Evolutionary conservation across 2,888 invertebrate species (phyloP), one percentile per base, ranked within the genome.

Genomic region (Rhagophthalmus giganteus): DNA sequence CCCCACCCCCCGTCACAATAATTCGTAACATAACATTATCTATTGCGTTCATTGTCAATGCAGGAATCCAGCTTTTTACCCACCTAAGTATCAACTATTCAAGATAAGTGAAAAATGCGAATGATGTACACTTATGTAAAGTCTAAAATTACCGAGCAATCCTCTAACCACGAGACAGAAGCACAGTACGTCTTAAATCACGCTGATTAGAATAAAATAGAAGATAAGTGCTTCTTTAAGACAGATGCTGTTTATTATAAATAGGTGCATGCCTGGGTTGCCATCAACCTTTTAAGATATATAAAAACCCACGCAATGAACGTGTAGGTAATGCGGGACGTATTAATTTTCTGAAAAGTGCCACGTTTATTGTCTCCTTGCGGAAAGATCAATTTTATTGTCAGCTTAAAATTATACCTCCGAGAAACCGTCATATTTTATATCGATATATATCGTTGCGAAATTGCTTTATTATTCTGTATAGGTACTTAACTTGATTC

Each of bases 231-330:
- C 30, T 15, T 33, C 28, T n/a, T n/a, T 30, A 27, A 27, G 24
- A 35, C 45, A 45, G 45, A 28, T 35, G 45, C 27, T 28, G 4
- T 41, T 32, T 26, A 10, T 33, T 42, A 42, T 26, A 32, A 33
- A 24, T 16, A 24, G 20, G 6, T 20, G 13, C n/a, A 20, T 20
- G 20, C 20, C 7, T 20, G 20, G 7, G n/a, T n/a, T 20, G 20
- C 20, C 7, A 7, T 20, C 20, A 20, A 20, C 20, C 20, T 20
- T 20, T 20, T 20, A 7, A 20, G 20, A 20, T 20, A 20, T n/a
- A n/a, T n/a, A 20, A 20, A 20, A 20, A 7, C 20, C 20, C 20
- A 20, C 20, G 20, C 20, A 7, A 3, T 7, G 7, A 3, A 20
- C 20, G 3, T 5, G 7, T 20, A 20, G 4, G 7, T 7, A 3